phyloP scores from a whole-genome alignment of 2,888 invertebrate genomes.

The Limenitis camilla region DNA sequence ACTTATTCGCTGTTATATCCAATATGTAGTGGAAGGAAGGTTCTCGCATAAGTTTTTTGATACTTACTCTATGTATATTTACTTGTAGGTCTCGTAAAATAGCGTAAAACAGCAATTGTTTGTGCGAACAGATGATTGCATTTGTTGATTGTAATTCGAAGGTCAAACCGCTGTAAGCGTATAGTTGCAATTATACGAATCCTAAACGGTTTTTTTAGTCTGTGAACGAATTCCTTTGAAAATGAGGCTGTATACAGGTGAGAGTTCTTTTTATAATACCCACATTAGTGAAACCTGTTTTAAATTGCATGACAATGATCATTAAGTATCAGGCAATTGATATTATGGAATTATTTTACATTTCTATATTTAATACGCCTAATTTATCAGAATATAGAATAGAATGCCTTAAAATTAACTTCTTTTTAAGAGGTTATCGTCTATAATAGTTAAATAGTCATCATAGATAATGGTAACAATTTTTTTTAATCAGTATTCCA shows the following conservation, averaged over 20 bases:
- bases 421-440: too few relatives aligned
- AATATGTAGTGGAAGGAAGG: slow-evolving; percentile 41
- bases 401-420: too few relatives aligned
- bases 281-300: slow-evolving; percentile 26
- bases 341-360: too few relatives aligned
- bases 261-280: slow-evolving; percentile 30
- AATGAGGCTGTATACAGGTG: slow-evolving; percentile 43
- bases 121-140: slow-evolving; percentile 53
- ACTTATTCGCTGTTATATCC: slow-evolving; percentile 51
- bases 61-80: slow-evolving; percentile 17
- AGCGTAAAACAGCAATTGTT: slow-evolving; percentile 39
- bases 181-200: slow-evolving; percentile 31
- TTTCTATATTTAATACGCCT: too few relatives aligned
- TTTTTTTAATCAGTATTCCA: too few relatives aligned
- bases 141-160: slow-evolving; percentile 44
- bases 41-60: slow-evolving; percentile 51
- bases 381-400: too few relatives aligned
- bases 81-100: slow-evolving; percentile 27
- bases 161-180: slow-evolving; percentile 41
- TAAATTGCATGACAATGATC: slow-evolving; percentile 4
- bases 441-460: too few relatives aligned
- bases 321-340: too few relatives aligned
- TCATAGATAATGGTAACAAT: too few relatives aligned
- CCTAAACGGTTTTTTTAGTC: slow-evolving; percentile 21
- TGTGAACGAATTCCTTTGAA: slow-evolving; percentile 32